phyloP scores from a whole-genome alignment of 2,797 vertebrate species.

The Synanceia verrucosa region DNA sequence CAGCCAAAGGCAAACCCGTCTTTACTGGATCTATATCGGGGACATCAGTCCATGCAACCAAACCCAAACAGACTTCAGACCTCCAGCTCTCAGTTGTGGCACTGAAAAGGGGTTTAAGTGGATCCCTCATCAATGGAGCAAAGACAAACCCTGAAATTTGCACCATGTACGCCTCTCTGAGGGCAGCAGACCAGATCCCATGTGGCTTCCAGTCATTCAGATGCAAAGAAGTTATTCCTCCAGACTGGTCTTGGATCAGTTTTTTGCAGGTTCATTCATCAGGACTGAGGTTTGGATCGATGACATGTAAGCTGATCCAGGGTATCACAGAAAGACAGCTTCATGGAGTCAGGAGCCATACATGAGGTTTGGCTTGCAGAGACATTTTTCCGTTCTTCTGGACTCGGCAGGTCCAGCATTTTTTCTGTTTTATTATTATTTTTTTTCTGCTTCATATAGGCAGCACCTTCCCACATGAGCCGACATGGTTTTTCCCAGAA shows the following conservation, averaged over 20 bases:
- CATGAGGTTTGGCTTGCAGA: constrained; percentile 53
- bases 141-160: constrained; percentile 68
- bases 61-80: constrained; percentile 51
- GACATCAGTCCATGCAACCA: constrained; percentile 52
- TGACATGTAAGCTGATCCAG: constrained; percentile 5
- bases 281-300: constrained; percentile 21
- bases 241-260: background rate
- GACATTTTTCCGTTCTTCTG: constrained; percentile 50
- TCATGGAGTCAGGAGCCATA: constrained; percentile 26
- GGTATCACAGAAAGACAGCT: constrained; percentile 17
- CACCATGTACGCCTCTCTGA: constrained; percentile 42
- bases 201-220: constrained; percentile 9
- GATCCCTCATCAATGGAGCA: constrained; percentile 29
- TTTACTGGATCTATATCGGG: constrained; percentile 51
- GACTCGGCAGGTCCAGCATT: constrained; percentile 35
- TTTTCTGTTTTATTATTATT: no score
- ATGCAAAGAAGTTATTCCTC: constrained; percentile 9
- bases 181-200: constrained; percentile 28
- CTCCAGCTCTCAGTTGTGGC: constrained; percentile 67
- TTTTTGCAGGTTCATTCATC: constrained; percentile 50
- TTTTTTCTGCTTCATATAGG: constrained; percentile 25
- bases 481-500: constrained; percentile 24
- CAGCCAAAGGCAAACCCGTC: constrained; percentile 33
- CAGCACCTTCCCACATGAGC: constrained; percentile 47
- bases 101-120: constrained; percentile 37